These are phyloP conservation scores for Heteromurus nitidus DNA, from an alignment of 2,888 invertebrate genomes.

Conservation along the genomic window DNA sequence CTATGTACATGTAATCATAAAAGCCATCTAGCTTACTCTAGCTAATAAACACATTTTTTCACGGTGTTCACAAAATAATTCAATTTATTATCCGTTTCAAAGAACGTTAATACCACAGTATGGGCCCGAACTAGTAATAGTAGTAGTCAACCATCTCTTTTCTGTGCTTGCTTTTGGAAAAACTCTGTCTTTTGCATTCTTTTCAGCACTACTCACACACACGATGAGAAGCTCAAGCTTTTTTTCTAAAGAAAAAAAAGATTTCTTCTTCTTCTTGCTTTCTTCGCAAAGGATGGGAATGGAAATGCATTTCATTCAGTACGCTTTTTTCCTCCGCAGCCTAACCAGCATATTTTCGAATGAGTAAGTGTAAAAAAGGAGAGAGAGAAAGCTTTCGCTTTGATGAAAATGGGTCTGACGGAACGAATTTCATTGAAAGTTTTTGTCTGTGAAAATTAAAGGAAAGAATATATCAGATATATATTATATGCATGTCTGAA, in stretches of 20 bases:
- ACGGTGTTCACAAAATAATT: conserved; percentile 56
- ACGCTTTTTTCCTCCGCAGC: too few species aligned
- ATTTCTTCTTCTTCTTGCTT: background rate
- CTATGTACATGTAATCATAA: conserved; percentile 57
- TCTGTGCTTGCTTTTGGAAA: conserved; percentile 17
- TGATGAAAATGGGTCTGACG: conserved; percentile 46
- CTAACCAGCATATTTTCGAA: conserved; percentile 8
- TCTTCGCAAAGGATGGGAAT: conserved; percentile 29
- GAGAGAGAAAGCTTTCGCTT: conserved; percentile 34
- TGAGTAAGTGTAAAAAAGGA: conserved; percentile 29
- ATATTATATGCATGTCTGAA: too few species aligned
- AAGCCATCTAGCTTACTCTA: conserved; percentile 64
- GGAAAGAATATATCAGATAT: background rate
- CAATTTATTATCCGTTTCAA: conserved; percentile 62
- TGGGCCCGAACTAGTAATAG: background rate
- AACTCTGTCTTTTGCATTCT: conserved; percentile 33
- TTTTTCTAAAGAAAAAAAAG: conserved; percentile 25
- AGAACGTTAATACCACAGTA: conserved; percentile 58
- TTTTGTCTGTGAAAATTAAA: conserved; percentile 42
- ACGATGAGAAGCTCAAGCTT: too few species aligned
- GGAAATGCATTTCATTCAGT: conserved; percentile 6
- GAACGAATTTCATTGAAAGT: conserved; percentile 53
- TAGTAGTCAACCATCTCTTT: conserved; percentile 19
- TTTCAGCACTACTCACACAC: conserved; percentile 2
- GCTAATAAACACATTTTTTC: conserved; percentile 67